Percentiles rank a stretch among this genome's conserved stretches.
phyloP scores from a whole-genome alignment of 2,113 vertebrate species.

The Macquaria australasica region DNA sequence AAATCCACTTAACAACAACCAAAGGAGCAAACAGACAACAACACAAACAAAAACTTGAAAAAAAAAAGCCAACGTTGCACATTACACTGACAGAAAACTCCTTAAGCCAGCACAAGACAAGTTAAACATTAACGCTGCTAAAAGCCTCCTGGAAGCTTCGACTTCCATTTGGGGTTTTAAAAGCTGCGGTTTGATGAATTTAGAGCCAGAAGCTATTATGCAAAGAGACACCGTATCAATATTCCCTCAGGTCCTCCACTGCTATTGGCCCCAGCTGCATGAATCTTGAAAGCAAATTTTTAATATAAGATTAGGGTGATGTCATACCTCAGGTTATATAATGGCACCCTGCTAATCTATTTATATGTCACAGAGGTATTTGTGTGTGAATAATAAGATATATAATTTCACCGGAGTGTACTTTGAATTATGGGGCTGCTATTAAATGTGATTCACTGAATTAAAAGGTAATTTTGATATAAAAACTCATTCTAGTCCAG shows the following conservation, averaged over 20 bases:
- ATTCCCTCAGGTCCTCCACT: conserved; percentile 16
- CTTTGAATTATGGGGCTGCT: conserved; percentile 8
- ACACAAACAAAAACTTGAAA: neutral
- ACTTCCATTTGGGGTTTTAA: conserved; percentile 47
- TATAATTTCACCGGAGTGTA: neutral
- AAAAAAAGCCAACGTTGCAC: neutral
- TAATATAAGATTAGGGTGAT: conserved; percentile 55
- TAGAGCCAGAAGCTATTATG: conserved; percentile 42
- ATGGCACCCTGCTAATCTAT: conserved; percentile 33
- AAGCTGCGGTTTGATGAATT: conserved; percentile 33
- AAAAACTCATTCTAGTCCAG: neutral
- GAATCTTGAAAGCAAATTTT: conserved; percentile 45
- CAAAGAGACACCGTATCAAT: neutral
- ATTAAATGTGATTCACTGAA: conserved; percentile 1
- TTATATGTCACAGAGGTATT: conserved; percentile 12
- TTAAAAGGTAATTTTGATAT: neutral
- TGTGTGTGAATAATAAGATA: conserved; percentile 12
- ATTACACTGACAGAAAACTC: neutral
- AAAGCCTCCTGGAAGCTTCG: conserved; percentile 54
- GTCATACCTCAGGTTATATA: conserved; percentile 58
- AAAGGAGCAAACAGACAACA: neutral
- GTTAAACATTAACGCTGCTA: conserved; percentile 56
- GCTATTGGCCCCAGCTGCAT: conserved; percentile 18
- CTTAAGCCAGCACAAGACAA: conserved; percentile 1
- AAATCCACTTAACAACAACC: neutral